Percentiles rank a stretch among this genome's conserved stretches.
phyloP scores from a whole-genome alignment of 1,140 invertebrate species.

The Cylas formicarius region DNA sequence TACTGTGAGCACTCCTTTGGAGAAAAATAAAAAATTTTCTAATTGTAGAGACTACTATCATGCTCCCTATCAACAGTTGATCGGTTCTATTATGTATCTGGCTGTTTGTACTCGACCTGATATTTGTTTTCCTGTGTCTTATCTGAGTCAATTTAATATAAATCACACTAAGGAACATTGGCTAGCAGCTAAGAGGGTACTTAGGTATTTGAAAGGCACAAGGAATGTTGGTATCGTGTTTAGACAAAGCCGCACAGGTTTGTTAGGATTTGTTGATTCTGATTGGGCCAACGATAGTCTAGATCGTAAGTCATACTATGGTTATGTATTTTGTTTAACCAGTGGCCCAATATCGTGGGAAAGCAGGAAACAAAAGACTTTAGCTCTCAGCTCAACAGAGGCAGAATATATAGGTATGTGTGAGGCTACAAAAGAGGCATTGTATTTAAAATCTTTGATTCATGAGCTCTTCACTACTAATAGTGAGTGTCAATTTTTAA shows the following conservation, averaged over 20 bases:
- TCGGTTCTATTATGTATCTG: conserved; percentile 21
- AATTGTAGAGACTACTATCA: conserved; percentile 18
- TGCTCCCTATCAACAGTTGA: conserved; percentile 20
- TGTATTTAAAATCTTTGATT: conserved; percentile 12
- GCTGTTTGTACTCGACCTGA: conserved; percentile 18
- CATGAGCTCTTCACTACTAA: conserved; percentile 6
- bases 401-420: conserved; percentile 34
- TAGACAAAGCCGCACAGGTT: conserved; percentile 7
- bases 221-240: conserved; percentile 13
- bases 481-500: no score
- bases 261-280: conserved; percentile 33
- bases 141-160: conserved; percentile 21
- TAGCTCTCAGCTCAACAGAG: conserved; percentile 35
- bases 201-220: conserved; percentile 21
- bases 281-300: conserved; percentile 37
- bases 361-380: conserved; percentile 30
- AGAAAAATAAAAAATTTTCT: conserved; percentile 27
- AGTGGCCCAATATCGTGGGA: conserved; percentile 28
- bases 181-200: conserved; percentile 12
- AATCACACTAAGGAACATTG: conserved; percentile 19
- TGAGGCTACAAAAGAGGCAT: conserved; percentile 15
- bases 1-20: conserved; percentile 32
- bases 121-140: conserved; percentile 18
- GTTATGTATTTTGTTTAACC: conserved; percentile 29
- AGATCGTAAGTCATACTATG: conserved; percentile 35